Evolutionary conservation across 2,888 invertebrate species (phyloP).

Genomic region (Lomographa bimaculata): DNA sequence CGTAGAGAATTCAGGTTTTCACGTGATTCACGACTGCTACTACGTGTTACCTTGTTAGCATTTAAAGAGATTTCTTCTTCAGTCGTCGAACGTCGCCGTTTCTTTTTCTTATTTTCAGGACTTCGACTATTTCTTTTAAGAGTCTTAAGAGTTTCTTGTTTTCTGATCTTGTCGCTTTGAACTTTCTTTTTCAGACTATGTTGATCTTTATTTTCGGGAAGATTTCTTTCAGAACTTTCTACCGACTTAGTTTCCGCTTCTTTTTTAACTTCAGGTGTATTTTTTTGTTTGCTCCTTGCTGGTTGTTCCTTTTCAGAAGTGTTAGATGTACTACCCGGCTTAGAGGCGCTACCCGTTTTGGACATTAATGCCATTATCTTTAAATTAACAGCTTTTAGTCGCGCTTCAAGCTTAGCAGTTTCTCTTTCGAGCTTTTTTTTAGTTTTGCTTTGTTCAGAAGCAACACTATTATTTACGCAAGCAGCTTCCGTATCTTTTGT

Average conservation of each 20-base stretch:
- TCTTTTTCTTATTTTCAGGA: not conserved
- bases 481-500: not conserved
- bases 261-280: not conserved
- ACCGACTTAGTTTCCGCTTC: not conserved
- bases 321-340: no score
- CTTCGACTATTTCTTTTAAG: not conserved
- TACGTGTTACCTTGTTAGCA: no score
- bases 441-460: not conserved
- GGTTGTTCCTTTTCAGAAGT: conserved; percentile 2
- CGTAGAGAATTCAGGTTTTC: no score
- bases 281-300: no score
- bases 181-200: not conserved
- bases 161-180: not conserved
- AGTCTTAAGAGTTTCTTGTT: no score
- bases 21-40: no score
- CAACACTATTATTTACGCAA: not conserved
- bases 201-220: not conserved
- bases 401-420: not conserved
- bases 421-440: conserved; percentile 1
- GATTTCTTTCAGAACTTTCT: conserved; percentile 1
- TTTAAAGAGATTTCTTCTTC: not conserved
- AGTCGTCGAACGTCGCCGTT: not conserved
- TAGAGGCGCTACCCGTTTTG: no score
- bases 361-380: no score
- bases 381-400: conserved; percentile 2